A percentile compares a stretch with the other conserved stretches of the same genome.
These are phyloP conservation scores for Ptilorrhoa leucosticta DNA, from an alignment of 2,113 vertebrate genomes.

Conservation along the genomic window DNA sequence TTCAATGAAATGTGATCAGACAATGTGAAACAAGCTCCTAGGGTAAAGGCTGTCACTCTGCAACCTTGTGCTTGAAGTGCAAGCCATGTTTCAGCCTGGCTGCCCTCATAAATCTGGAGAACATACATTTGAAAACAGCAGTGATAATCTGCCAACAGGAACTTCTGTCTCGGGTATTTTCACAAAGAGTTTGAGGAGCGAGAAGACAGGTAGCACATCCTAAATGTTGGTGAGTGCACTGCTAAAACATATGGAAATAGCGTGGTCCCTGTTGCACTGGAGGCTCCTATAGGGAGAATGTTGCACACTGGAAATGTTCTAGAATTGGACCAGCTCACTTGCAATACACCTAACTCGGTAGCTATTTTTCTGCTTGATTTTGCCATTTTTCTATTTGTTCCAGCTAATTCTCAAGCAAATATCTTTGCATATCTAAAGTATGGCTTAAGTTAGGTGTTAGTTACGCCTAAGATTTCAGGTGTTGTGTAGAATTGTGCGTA, in stretches of 20 bases:
- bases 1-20: not conserved
- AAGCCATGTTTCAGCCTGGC: not conserved
- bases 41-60: not conserved
- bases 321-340: not conserved
- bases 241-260: fast-evolving
- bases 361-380: not conserved
- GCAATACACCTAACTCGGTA: not conserved
- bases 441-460: not conserved
- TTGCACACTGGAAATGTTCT: not conserved
- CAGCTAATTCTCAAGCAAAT: not conserved
- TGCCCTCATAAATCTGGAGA: not conserved
- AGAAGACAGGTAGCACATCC: not conserved
- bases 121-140: not conserved
- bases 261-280: fast-evolving
- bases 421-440: not conserved
- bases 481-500: not conserved
- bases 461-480: not conserved
- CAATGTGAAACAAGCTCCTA: not conserved
- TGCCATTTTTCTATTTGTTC: not conserved
- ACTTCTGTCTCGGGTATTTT: not conserved
- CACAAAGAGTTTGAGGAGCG: not conserved
- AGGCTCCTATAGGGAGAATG: not conserved
- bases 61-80: not conserved
- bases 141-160: not conserved
- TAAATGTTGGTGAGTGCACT: not conserved